Evolutionary conservation across 2,888 invertebrate species (phyloP).

Genomic region (Terebella lapidaria): DNA sequence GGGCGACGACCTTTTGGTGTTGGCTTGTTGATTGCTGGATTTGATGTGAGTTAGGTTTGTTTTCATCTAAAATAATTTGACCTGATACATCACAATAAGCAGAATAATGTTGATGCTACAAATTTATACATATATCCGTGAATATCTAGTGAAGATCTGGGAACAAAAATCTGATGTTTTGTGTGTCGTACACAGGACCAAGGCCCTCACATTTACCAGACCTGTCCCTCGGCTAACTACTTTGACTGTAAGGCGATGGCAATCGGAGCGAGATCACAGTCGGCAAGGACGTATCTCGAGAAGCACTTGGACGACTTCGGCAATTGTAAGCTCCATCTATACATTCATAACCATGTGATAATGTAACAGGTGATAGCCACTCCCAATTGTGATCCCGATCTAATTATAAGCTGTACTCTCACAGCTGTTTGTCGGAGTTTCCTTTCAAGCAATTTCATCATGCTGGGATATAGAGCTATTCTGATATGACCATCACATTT

Average conservation of each 20-base stretch:
- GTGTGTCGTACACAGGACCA: slow-evolving; percentile 43
- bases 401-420: no score
- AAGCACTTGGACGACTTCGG: slow-evolving; percentile 75
- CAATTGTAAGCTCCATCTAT: slow-evolving; percentile 54
- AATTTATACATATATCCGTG: no score
- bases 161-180: no score
- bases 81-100: not conserved
- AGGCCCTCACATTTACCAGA: slow-evolving; percentile 95
- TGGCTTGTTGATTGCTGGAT: slow-evolving; percentile 93
- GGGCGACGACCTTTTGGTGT: slow-evolving; percentile 96
- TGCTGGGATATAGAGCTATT: no score
- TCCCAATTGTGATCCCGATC: no score
- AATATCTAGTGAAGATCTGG: no score
- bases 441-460: no score
- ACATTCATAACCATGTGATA: no score
- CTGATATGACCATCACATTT: no score
- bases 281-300: slow-evolving; percentile 95
- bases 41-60: slow-evolving; percentile 68
- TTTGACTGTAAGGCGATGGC: slow-evolving; percentile 99
- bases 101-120: no score
- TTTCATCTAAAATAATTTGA: not conserved
- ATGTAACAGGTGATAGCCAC: no score
- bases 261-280: slow-evolving; percentile 94
- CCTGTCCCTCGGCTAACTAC: slow-evolving; percentile 91
- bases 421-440: no score